These are phyloP conservation scores for Melangyna quadrimaculata DNA, from an alignment of 2,888 invertebrate genomes.

Conservation along the genomic window DNA sequence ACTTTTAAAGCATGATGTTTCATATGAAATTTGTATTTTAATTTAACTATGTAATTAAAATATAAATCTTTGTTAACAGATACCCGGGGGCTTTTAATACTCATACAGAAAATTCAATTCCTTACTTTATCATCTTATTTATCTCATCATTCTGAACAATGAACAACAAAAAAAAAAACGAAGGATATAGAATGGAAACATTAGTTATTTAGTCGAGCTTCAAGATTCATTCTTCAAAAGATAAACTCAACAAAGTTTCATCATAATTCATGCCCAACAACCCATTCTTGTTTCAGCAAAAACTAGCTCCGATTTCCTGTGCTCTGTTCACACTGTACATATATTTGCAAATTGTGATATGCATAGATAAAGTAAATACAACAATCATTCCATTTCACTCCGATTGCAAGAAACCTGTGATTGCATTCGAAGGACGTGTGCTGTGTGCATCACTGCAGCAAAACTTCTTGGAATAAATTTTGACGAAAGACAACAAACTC, in stretches of 20 bases:
- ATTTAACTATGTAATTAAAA: not conserved
- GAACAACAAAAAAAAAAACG: not conserved
- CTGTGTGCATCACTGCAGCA: constrained; percentile 25
- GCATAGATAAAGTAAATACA: not conserved
- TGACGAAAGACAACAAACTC: constrained; percentile 56
- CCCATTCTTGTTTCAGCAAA: constrained; percentile 4
- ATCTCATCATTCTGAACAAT: not conserved
- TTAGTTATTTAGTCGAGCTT: not conserved
- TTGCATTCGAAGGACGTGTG: constrained; percentile 35
- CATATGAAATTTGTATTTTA: not conserved
- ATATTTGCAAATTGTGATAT: constrained; percentile 7
- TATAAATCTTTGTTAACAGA: not conserved
- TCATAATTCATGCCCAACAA: constrained; percentile 24
- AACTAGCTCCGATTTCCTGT: constrained; percentile 6
- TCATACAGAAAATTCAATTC: not conserved
- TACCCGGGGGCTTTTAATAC: not conserved
- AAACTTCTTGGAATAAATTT: constrained; percentile 61
- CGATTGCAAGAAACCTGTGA: constrained; percentile 32
- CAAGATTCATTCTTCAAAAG: not conserved
- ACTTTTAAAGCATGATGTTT: not conserved
- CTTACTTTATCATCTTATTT: not conserved
- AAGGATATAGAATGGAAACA: not conserved
- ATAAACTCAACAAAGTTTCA: constrained; percentile 27
- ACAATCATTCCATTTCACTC: constrained; percentile 16
- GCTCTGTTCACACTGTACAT: constrained; percentile 10